Conservation (phyloP, 2,888 invertebrate species). For the Elmis aenea region DNA sequence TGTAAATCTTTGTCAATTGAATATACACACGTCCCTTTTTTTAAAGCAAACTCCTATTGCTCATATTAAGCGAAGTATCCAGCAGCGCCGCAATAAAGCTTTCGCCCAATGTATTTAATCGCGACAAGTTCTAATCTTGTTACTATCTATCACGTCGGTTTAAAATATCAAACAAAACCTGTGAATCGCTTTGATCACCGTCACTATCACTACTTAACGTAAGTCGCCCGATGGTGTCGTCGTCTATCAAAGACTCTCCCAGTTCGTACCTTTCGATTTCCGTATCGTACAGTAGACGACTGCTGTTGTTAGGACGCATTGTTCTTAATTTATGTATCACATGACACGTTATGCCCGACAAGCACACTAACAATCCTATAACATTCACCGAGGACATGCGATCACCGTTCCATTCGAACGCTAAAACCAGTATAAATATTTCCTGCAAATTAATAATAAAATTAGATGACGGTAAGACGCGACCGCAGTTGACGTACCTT, state of each 20-base stretch:
- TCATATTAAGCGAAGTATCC: too few relatives aligned
- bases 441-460: slow-evolving; percentile 60
- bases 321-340: slow-evolving; percentile 63
- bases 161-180: slow-evolving; percentile 50
- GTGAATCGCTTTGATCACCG: slow-evolving; percentile 47
- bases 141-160: slow-evolving; percentile 40
- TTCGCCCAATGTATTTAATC: too few relatives aligned
- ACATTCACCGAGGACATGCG: slow-evolving; percentile 76
- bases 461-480: not conserved
- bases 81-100: too few relatives aligned
- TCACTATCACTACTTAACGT: slow-evolving; percentile 34
- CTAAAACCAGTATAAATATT: slow-evolving; percentile 84
- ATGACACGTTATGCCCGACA: slow-evolving; percentile 83
- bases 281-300: slow-evolving; percentile 29
- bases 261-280: slow-evolving; percentile 34
- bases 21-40: too few relatives aligned
- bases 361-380: slow-evolving; percentile 78
- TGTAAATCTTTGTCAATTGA: too few relatives aligned
- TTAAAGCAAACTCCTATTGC: too few relatives aligned
- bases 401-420: slow-evolving; percentile 83
- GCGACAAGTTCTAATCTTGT: not conserved
- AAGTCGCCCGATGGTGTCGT: slow-evolving; percentile 24
- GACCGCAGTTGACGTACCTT: slow-evolving; percentile 65
- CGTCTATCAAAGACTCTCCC: slow-evolving; percentile 37
- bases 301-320: slow-evolving; percentile 15